Evolutionary conservation across 2,113 vertebrate species (phyloP).

Genomic region (Patagioenas fasciata): DNA sequence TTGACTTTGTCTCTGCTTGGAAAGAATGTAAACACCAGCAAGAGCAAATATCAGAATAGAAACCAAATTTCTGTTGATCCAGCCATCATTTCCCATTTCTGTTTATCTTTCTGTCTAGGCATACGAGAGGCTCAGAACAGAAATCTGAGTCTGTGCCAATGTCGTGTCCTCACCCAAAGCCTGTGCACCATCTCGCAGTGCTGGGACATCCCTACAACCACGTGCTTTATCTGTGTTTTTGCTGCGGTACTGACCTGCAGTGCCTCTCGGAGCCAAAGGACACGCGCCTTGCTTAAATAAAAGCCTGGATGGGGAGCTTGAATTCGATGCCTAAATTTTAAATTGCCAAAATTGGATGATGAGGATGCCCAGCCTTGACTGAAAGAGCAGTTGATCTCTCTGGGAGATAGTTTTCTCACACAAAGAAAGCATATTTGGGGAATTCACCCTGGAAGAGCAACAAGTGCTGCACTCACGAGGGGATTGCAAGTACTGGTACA

Average conservation of each 20-base stretch:
- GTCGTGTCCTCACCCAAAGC: not conserved
- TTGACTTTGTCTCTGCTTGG: not conserved
- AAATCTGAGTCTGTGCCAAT: not conserved
- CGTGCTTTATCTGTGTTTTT: not conserved
- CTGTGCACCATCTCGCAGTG: not conserved
- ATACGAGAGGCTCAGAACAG: not conserved
- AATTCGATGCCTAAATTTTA: not conserved
- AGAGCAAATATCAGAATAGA: not conserved
- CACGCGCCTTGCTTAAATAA: not conserved
- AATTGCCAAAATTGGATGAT: not conserved
- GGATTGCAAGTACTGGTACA: not conserved
- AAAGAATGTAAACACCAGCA: not conserved
- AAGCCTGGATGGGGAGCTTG: not conserved
- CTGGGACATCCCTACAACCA: not conserved
- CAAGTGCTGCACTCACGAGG: not conserved
- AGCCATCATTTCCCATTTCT: too few species aligned
- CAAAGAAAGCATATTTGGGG: too few species aligned
- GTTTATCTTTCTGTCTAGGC: constrained; percentile 13
- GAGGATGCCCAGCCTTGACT: not conserved
- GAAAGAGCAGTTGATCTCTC: not conserved
- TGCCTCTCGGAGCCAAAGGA: not conserved
- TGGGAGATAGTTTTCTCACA: not conserved
- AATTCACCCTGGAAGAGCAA: not conserved
- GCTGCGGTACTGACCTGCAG: not conserved
- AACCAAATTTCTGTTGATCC: too few species aligned